phyloP scores from a whole-genome alignment of 1,140 invertebrate species.

The Meloidogyne exigua region DNA sequence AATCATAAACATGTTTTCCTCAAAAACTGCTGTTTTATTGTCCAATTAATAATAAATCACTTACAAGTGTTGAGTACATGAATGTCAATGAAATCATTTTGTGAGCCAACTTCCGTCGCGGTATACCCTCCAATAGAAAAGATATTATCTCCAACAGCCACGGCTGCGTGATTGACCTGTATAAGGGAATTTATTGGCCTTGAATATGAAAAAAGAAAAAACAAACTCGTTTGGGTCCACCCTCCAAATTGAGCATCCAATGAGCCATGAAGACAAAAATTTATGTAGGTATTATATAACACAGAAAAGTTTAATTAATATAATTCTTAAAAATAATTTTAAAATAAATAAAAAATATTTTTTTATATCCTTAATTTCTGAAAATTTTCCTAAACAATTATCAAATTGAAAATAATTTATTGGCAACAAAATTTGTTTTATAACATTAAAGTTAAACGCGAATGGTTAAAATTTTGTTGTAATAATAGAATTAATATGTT shows the following conservation, averaged over 20 bases:
- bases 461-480: not conserved
- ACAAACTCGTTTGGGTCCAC: slow-evolving; percentile 36
- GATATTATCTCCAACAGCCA: slow-evolving; percentile 76
- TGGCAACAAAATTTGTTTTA: not conserved
- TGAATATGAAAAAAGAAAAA: slow-evolving; percentile 17
- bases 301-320: not conserved
- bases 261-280: slow-evolving; percentile 1
- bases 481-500: not conserved
- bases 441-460: not conserved
- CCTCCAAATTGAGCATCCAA: slow-evolving; percentile 40
- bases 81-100: slow-evolving; percentile 77
- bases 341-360: not conserved
- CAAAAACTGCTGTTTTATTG: not conserved
- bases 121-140: slow-evolving; percentile 88
- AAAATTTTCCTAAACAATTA: too few relatives aligned
- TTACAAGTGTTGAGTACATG: slow-evolving; percentile 78
- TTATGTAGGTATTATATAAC: not conserved
- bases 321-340: not conserved
- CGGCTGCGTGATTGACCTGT: slow-evolving; percentile 82
- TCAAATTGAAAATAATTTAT: not conserved
- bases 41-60: slow-evolving; percentile 18
- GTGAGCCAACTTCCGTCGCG: slow-evolving; percentile 75
- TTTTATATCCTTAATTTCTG: too few relatives aligned
- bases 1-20: not conserved
- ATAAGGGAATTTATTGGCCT: slow-evolving; percentile 40